phyloP scores from a whole-genome alignment of 2,888 invertebrate species.

The Acleris holmiana region DNA sequence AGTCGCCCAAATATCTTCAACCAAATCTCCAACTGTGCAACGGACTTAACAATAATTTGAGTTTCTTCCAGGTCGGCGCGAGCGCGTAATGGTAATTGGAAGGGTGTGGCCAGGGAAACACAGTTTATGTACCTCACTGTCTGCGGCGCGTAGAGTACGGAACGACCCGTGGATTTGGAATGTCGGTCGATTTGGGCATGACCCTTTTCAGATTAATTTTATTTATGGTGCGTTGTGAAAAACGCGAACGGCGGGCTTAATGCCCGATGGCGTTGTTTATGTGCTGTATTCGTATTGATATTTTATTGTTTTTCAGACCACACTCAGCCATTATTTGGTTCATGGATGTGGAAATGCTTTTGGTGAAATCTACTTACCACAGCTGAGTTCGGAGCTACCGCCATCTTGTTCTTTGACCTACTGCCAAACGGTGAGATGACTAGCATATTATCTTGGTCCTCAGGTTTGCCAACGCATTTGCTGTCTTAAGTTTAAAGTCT shows the following conservation, averaged over 20 bases:
- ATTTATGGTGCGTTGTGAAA: not conserved
- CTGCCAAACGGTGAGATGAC: too few species aligned
- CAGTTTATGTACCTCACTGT: slow-evolving; percentile 50
- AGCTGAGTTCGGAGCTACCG: too few species aligned
- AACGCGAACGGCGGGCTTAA: not conserved
- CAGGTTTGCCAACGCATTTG: too few species aligned
- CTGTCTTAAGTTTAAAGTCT: too few species aligned
- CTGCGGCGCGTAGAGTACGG: slow-evolving; percentile 30
- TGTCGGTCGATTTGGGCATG: not conserved
- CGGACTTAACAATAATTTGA: slow-evolving; percentile 62
- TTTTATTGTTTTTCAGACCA: too few species aligned
- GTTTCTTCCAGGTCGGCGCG: slow-evolving; percentile 65
- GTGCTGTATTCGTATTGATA: not conserved
- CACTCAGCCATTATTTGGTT: too few species aligned
- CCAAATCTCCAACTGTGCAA: slow-evolving; percentile 41
- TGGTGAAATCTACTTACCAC: too few species aligned
- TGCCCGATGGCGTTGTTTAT: not conserved
- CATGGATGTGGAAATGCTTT: too few species aligned
- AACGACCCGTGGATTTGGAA: slow-evolving; percentile 5
- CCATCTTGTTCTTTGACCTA: too few species aligned
- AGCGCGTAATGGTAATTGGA: slow-evolving; percentile 73
- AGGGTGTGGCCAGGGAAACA: slow-evolving; percentile 69
- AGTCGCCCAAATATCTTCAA: slow-evolving; percentile 19
- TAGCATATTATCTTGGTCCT: too few species aligned
- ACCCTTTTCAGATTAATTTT: slow-evolving; percentile 1